Conservation (phyloP, 2,888 invertebrate genomes). For the Lepidochitona cinerea region DNA sequence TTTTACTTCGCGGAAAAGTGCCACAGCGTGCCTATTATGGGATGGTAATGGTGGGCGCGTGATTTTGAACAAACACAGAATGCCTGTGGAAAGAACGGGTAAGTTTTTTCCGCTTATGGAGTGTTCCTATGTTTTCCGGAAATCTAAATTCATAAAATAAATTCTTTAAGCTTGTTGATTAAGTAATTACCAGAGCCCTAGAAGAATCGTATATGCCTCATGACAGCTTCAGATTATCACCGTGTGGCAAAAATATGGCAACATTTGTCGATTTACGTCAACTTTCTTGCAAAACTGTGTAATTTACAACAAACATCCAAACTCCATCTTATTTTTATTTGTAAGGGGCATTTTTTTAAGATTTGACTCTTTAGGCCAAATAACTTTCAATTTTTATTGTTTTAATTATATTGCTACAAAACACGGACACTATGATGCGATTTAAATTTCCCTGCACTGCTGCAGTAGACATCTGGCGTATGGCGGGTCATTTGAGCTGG, state of each 20-base stretch:
- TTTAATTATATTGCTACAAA: too few relatives aligned
- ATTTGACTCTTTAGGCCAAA: too few relatives aligned
- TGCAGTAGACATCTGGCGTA: constrained; percentile 47
- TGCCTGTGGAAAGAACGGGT: constrained; percentile 51
- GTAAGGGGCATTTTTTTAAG: too few relatives aligned
- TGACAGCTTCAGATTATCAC: neutral
- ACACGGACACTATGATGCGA: constrained; percentile 24
- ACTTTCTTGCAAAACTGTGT: neutral
- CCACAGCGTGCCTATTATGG: constrained; percentile 56
- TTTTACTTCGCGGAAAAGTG: constrained; percentile 34
- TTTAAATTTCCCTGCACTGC: constrained; percentile 66
- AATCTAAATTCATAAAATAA: neutral
- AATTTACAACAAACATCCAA: neutral
- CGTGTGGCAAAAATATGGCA: neutral
- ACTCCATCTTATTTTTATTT: too few relatives aligned
- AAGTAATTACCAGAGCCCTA: neutral
- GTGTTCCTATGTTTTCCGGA: neutral
- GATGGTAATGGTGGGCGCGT: constrained; percentile 72
- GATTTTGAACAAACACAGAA: constrained; percentile 71
- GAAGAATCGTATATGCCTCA: neutral
- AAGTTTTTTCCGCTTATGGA: neutral
- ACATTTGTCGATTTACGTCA: neutral
- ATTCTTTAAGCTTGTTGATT: neutral
- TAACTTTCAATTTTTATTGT: too few relatives aligned
- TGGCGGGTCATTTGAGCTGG: constrained; percentile 58